Base-by-base conservation (phyloP, 2,888 invertebrate genomes). In the Orthonevra nobilis region DNA sequence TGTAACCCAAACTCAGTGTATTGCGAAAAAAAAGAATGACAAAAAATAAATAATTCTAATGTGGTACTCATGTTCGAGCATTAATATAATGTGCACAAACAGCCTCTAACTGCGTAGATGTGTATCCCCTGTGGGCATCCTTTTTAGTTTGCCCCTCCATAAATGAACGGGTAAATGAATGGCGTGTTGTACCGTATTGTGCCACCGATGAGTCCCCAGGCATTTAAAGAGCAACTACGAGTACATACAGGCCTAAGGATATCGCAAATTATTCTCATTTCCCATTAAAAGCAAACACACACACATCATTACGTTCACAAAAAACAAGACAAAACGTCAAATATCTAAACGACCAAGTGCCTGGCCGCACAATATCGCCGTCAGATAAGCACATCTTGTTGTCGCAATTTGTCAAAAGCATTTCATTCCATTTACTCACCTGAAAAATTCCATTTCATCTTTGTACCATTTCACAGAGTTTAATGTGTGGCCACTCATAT, bases 401-500 rank as follows among this genome's bases (percentile, higher is more conserved):
- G 46, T 30, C 28, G 46, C 61, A 66, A 73, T 73, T 79, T 56
- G 64, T 72, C 64, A 70, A 54, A 63, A 48, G 23, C 28, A 56
- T 50, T 58, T 64, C 63, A 52, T 64, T 10, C 19, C 44, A 44
- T 40, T 50, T 30, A 83, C 84, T 83, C 84, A 90, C 88, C 90
- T 89, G 83, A 90, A 90, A 84, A 90, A 90, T 83, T 90, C 90
- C 75, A 87, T 86, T 72, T 88, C 89, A 84, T 88, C 87, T 81
- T 89, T 89, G 81, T 90, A 90, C 90, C 90, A 90, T 84, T 90
- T 90, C 15, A 90, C 90, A 4, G 90, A 90, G 82, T 90, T 90
- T 34, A 90, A 82, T 48, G 89, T 89, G 82, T 90, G 90, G 15
- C 86, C 87, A 75, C 88, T 89, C 88, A 90, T 89, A 81, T 90